Conservation (phyloP, 1,140 invertebrate genomes). For the Mylabris phalerata region DNA sequence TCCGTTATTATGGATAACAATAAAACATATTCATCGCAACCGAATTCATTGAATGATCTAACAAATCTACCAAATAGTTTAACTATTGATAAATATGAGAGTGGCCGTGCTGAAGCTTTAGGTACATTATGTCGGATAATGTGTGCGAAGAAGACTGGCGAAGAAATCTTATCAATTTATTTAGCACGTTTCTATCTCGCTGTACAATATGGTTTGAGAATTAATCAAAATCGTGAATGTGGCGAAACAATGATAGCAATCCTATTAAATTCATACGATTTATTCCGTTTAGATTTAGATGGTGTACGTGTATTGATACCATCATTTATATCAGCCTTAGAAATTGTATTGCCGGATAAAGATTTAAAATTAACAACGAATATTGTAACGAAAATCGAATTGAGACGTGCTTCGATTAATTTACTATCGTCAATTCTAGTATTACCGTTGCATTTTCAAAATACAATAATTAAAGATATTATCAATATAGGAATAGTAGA, state of each 20-base stretch:
- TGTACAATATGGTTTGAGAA: conserved; percentile 71
- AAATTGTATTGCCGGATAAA: conserved; percentile 63
- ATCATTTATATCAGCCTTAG: conserved; percentile 79
- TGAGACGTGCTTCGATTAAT: conserved; percentile 85
- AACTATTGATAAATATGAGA: conserved; percentile 63
- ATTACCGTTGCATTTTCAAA: conserved; percentile 86
- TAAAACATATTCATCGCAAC: conserved; percentile 42
- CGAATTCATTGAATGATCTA: conserved; percentile 47
- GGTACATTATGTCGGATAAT: conserved; percentile 92
- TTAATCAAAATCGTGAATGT: conserved; percentile 50
- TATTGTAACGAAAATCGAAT: conserved; percentile 62
- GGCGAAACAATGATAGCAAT: conserved; percentile 71
- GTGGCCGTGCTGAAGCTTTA: conserved; percentile 89
- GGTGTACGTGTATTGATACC: conserved; percentile 89
- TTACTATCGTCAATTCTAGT: conserved; percentile 82
- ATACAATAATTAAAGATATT: conserved; percentile 68
- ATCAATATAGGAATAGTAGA: conserved; percentile 40
- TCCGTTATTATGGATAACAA: conserved; percentile 38
- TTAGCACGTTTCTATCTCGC: conserved; percentile 91
- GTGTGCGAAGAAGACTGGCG: conserved; percentile 92
- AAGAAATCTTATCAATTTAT: conserved; percentile 91
- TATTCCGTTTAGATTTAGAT: conserved; percentile 85
- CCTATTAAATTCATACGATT: conserved; percentile 69
- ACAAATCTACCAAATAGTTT: conserved; percentile 45
- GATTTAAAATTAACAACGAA: conserved; percentile 57